Evolutionary conservation across 2,113 vertebrate species (phyloP), one percentile per base, ranked within the genome.

Genomic region (Entelurus aequoreus): DNA sequence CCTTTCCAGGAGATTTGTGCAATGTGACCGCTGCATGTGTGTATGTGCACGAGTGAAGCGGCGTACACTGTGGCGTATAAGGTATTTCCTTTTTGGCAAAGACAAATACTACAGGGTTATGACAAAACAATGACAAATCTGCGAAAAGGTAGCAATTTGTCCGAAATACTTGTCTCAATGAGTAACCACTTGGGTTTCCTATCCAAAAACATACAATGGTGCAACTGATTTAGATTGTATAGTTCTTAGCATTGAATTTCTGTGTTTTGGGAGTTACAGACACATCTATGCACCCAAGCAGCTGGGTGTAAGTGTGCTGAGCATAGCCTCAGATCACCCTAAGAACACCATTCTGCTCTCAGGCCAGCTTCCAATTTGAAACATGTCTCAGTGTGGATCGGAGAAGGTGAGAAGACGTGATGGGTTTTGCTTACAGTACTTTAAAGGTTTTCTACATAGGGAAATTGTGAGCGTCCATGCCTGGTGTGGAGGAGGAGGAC

Each of bases 291-390:
- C 63, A 46, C 78, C 81, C 9, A 44, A 69, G 48, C 55, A 74
- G 49, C 51, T 62, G 11, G 65, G 74, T 19, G 62, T 71, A 2
- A 51, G 65, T 54, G 78, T 90, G 15, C 59, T 83, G 21, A 76
- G 71, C n/a, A 63, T 88, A 53, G 79, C 58, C 60, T 80, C 84
- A 36, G 81, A 85, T 65, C 75, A 82, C 35, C 64, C 11, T 52
- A 74, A 55, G 28, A 89, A 88, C 68, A 80, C 49, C 15, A 35
- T 87, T n/a, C 84, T 90, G 69, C 85, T 89, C 1, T 3, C 69
- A 0, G 89, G 83, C 28, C 66, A 53, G 37, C 66, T 87, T 62
- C 78, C 85, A 13, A 50, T 86, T 46, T 89, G 87, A 85, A 86
- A 88, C 59, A 82, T 89, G 60, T 78, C 74, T 50, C 19, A 60